Base-by-base conservation (phyloP, 2,888 invertebrate species). In the Caenorhabditis panamensis region DNA sequence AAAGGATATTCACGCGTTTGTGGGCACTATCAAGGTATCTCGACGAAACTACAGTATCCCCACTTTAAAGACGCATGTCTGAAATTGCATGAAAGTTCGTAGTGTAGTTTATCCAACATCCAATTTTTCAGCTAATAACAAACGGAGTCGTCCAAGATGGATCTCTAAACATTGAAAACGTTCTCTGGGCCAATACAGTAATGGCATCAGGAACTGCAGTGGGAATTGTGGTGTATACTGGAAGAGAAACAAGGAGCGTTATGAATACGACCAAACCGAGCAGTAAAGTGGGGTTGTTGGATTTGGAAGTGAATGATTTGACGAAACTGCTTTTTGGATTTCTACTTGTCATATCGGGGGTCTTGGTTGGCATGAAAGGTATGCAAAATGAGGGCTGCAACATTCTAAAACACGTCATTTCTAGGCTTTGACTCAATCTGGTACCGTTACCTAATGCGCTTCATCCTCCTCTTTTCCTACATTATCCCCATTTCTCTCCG, bases 261-360 rank as follows among this genome's bases (percentile, higher is more conserved):
- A 99, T 99, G 98, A 99, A 99, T 92, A 98, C 98, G 91, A 96
- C 96, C 0, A 94, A 95, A 58, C 97, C 98, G 0, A 94, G 96
- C 73, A 96, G 96, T 26, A 99, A 99, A 93, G 95, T 97, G 84
- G 99, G 99, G 8, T 93, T 96, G 6, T 92, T 99, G 16, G 99
- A 99, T 92, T 93, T 96, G 89, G 97, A 97, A 80, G 95, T 99
- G 73, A 99, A 99, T 93, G 95, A 96, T 85, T 93, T 99, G 82
- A 99, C 98, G 3, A 99, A 99, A 93, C 93, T 96, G 20, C 93
- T 98, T 61, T 98, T 97, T 91, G 93, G 94, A 81, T 96, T 96
- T 71, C 97, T 97, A 0, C 93, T 98, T 82, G 94, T 95, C 54
- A 93, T 97, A 22, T 95, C 97, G 0, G 92, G 97, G 82, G 94